Evolutionary conservation across 1,140 invertebrate genomes (phyloP).

Genomic region (Trichonephila clavipes): DNA sequence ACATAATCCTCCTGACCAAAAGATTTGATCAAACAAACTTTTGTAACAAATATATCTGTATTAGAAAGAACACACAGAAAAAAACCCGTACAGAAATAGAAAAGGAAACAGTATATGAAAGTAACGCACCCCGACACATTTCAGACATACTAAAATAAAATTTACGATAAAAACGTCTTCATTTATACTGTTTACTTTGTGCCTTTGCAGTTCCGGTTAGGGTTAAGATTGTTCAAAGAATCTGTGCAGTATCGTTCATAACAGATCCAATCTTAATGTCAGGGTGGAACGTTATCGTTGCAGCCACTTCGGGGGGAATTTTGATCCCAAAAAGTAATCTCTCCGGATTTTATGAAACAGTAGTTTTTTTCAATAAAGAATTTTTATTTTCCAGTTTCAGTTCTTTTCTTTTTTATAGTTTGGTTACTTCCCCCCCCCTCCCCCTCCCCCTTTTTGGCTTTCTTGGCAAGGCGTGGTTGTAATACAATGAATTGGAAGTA

Average conservation of each 20-base stretch:
- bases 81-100: background rate
- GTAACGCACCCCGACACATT: constrained; percentile 57
- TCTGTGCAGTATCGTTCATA: constrained; percentile 59
- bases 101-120: background rate
- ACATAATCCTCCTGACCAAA: constrained; percentile 43
- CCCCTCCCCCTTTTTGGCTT: background rate
- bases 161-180: constrained; percentile 73
- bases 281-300: constrained; percentile 17
- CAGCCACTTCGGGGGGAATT: constrained; percentile 6
- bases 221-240: constrained; percentile 15
- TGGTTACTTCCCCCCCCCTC: no score
- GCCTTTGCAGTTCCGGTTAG: background rate
- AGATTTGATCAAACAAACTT: constrained; percentile 57
- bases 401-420: background rate
- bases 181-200: constrained; percentile 74
- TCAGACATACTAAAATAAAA: constrained; percentile 68
- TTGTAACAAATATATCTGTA: constrained; percentile 28
- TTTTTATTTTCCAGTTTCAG: constrained; percentile 34
- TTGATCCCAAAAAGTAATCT: constrained; percentile 50
- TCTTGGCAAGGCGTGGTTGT: constrained; percentile 25
- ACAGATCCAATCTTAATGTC: constrained; percentile 69
- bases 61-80: background rate
- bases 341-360: constrained; percentile 66
- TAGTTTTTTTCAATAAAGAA: constrained; percentile 56
- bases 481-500: constrained; percentile 45